Percentiles rank a stretch among this genome's conserved stretches.
These are phyloP conservation scores for Lithobates pipiens DNA, from an alignment of 2,797 vertebrate genomes.

Conservation along the genomic window DNA sequence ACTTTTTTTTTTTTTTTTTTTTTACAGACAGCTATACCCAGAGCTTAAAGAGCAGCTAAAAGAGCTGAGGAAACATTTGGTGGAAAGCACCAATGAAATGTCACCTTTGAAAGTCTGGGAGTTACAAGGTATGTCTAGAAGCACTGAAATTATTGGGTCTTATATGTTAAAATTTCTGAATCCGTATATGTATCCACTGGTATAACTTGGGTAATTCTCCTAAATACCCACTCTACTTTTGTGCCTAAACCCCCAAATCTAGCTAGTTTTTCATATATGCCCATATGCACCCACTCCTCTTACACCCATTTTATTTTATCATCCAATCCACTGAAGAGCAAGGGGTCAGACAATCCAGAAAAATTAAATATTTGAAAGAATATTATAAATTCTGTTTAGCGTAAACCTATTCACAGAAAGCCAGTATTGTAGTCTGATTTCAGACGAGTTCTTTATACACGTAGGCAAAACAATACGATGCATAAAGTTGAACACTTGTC, in stretches of 20 bases:
- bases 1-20: neutral
- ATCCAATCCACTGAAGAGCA: neutral
- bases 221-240: too few relatives aligned
- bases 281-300: too few relatives aligned
- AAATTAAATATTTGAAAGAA: constrained; percentile 36
- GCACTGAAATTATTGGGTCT: neutral
- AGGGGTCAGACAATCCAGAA: constrained; percentile 13
- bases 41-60: constrained; percentile 90
- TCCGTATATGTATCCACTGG: neutral
- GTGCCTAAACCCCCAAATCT: too few relatives aligned
- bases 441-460: constrained; percentile 37
- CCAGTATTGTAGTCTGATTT: constrained; percentile 34
- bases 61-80: constrained; percentile 92
- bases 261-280: too few relatives aligned
- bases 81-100: constrained; percentile 99
- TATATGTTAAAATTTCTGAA: neutral
- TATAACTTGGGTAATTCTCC: too few relatives aligned
- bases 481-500: neutral
- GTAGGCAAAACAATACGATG: constrained; percentile 2
- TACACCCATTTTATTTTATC: too few relatives aligned
- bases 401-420: constrained; percentile 9
- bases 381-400: constrained; percentile 14
- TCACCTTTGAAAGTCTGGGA: constrained; percentile 98
- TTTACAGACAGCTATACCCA: constrained; percentile 82
- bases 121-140: constrained; percentile 87